Evolutionary conservation across 1,140 invertebrate genomes (phyloP), one percentile per base, ranked within the genome.

Genomic region (Tetragonula clypearis): DNA sequence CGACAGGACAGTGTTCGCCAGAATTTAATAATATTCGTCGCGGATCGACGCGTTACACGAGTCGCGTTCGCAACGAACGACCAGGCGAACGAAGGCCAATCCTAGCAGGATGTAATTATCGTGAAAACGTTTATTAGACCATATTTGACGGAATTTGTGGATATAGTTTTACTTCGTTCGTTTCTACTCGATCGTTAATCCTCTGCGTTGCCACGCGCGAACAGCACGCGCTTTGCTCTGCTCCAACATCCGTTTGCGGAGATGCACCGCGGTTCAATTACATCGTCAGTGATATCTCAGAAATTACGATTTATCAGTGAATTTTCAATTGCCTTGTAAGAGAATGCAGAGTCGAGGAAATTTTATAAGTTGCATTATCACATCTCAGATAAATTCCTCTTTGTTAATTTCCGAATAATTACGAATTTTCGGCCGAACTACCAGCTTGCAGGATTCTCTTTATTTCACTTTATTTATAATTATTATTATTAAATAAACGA

Each of bases 21-120:
- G 77, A 81, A 86, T 81, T 81, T 82, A 62, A 87, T 82, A 87
- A 87, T 82, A 87, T 82, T 74, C 68, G 62, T 41, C 55, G 12
- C 15, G 55, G 19, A 41, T 58, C 56, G 49, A 71, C 30, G 60
- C 60, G 23, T 62, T 62, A 62, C 60, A 6, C 5, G 55, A 19
- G 4, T 41, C 41, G 41, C 26, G 21, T 26, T 17, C 5, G 74
- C 74, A 35, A 75, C 41, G 41, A 41, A 23, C n/a, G 30, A 58
- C 30, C 53, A 23, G n/a, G 49, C 72, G 15, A 55, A 73, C n/a
- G 3, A 23, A 26, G 55, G n/a, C 71, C 23, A 26, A 21, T 17
- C 68, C 66, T 69, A n/a, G 62, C 66, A 58, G 14, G 14, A 17
- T 21, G 26, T 82, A 72, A 75, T 75, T 75, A 75, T 75, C 74